Evolutionary conservation across 2,888 invertebrate species (phyloP).

Genomic region (Ashinkailepas kermadecensis): DNA sequence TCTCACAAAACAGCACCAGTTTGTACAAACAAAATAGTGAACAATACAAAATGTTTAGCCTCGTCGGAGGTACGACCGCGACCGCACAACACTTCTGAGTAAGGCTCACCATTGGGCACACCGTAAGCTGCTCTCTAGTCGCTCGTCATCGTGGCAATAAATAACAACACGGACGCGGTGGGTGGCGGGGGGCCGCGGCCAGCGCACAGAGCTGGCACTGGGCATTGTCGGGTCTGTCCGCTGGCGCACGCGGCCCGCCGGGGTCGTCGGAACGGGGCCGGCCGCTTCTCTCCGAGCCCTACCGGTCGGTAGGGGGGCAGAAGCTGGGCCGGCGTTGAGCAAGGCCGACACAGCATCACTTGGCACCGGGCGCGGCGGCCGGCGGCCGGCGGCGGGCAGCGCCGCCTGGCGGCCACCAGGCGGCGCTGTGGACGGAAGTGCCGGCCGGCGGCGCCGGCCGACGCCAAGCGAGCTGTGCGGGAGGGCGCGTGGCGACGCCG

Average conservation of each 20-base stretch:
- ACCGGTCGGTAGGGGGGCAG: too few species aligned
- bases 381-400: not conserved
- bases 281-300: not conserved
- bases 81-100: constrained; percentile 5
- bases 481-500: too few species aligned
- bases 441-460: too few species aligned
- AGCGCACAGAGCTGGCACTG: constrained; percentile 8
- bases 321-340: too few species aligned
- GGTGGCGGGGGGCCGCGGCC: not conserved
- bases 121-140: not conserved
- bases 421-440: not conserved
- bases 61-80: constrained; percentile 3
- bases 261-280: not conserved
- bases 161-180: constrained; percentile 1
- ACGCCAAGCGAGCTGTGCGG: too few species aligned
- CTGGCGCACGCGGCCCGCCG: not conserved
- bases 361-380: not conserved
- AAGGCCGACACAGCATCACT: too few species aligned
- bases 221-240: constrained; percentile 5
- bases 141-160: not conserved
- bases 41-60: constrained; percentile 20
- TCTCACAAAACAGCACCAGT: constrained; percentile 5
- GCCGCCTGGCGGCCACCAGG: not conserved
- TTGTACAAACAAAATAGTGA: constrained; percentile 22
- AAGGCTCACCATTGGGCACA: constrained; percentile 10